phyloP scores from a whole-genome alignment of 2,888 invertebrate species.

The Netelia melanura region DNA sequence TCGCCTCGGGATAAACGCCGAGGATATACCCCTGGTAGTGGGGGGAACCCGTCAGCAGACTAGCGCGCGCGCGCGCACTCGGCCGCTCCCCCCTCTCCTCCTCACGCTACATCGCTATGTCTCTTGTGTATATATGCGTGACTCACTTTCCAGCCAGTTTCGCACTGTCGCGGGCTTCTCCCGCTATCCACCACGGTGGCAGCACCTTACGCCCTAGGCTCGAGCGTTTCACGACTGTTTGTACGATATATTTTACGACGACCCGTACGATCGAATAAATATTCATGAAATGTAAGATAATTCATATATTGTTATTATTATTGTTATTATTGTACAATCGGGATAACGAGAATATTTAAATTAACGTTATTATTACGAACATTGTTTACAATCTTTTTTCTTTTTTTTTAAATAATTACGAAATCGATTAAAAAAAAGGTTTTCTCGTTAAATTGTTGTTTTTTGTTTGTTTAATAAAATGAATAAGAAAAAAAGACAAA shows the following conservation, averaged over 20 bases:
- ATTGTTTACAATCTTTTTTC: too few relatives aligned
- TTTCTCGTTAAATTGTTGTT: too few relatives aligned
- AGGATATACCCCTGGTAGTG: slow-evolving; percentile 40
- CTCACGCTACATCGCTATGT: too few relatives aligned
- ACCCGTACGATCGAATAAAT: neutral
- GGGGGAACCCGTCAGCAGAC: slow-evolving; percentile 57
- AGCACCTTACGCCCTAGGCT: slow-evolving; percentile 74
- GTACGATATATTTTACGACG: neutral
- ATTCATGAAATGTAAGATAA: neutral
- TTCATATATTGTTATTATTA: neutral
- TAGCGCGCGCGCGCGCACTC: slow-evolving; percentile 41
- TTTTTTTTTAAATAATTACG: too few relatives aligned
- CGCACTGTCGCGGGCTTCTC: slow-evolving; percentile 78
- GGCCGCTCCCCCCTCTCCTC: neutral
- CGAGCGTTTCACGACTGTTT: neutral
- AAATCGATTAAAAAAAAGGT: too few relatives aligned
- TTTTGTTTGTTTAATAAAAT: too few relatives aligned
- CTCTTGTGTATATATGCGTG: slow-evolving; percentile 72
- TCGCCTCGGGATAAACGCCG: slow-evolving; percentile 77
- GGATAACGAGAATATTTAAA: too few relatives aligned
- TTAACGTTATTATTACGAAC: too few relatives aligned
- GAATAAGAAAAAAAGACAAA: too few relatives aligned
- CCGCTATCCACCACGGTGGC: slow-evolving; percentile 74
- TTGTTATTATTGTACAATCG: too few relatives aligned
- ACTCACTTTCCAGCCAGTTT: slow-evolving; percentile 77